Evolutionary conservation across 1,140 invertebrate genomes (phyloP).

Genomic region (Penaeus japonicus): DNA sequence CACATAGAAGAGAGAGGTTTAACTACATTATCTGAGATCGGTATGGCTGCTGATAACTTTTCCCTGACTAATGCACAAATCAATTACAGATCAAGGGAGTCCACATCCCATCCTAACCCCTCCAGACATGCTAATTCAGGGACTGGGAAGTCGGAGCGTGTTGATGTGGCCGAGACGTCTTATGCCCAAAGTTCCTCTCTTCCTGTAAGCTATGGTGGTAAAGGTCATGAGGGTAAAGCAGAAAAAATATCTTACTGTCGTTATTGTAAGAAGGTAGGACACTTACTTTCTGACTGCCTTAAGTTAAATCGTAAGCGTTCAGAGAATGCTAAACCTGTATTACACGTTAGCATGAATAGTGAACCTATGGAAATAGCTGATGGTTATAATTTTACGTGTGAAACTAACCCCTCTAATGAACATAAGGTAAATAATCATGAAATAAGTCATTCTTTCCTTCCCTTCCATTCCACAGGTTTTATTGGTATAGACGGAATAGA

Average conservation of each 20-base stretch:
- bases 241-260: neutral
- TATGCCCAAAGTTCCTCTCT: neutral
- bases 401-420: no score
- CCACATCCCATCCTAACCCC: neutral
- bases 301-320: neutral
- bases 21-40: neutral
- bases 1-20: neutral
- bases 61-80: constrained; percentile 2
- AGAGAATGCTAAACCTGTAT: neutral
- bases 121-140: no score
- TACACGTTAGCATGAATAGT: neutral
- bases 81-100: neutral
- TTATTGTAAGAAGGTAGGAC: neutral
- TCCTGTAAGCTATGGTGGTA: no score
- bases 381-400: neutral
- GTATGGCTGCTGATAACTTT: neutral
- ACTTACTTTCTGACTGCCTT: neutral
- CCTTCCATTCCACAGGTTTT: neutral
- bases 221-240: no score
- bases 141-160: no score
- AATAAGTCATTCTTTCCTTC: neutral
- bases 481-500: neutral
- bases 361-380: neutral
- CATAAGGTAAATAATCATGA: neutral
- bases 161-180: neutral